Percentiles rank a stretch among this genome's conserved stretches.
Conservation (phyloP, 2,797 vertebrate genomes). For the Pangasius mekongensis region DNA sequence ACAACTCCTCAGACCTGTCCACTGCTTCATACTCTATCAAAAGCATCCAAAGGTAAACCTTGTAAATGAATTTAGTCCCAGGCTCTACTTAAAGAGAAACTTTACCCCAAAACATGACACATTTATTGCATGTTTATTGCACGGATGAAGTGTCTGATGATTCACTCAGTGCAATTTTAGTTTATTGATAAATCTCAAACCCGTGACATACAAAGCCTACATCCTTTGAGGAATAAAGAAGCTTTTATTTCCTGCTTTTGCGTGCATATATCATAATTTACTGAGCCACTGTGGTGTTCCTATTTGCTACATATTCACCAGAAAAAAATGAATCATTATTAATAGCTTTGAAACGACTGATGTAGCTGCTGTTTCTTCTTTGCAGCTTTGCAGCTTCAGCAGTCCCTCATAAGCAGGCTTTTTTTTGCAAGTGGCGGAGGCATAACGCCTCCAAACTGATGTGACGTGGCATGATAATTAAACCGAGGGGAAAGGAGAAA, state of each 20-base stretch:
- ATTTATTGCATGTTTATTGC: constrained; percentile 9
- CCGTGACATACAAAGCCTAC: background rate
- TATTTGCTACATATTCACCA: background rate
- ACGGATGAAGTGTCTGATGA: background rate
- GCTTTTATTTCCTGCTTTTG: background rate
- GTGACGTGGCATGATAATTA: background rate
- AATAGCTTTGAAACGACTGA: background rate
- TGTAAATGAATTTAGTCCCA: background rate
- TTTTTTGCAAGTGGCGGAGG: background rate
- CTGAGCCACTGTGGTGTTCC: background rate
- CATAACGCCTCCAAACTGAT: background rate
- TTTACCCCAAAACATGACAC: background rate
- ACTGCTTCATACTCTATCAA: background rate
- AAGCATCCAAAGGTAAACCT: background rate
- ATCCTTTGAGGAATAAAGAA: background rate
- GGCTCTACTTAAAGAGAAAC: background rate
- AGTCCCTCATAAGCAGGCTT: background rate
- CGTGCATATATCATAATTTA: background rate
- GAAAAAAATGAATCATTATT: background rate
- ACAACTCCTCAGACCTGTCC: background rate
- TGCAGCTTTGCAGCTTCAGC: background rate
- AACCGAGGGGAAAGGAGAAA: background rate
- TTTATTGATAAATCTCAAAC: background rate
- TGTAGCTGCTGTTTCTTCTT: background rate
- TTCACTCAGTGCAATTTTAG: background rate